A percentile compares a stretch with the other conserved stretches of the same genome.
Conservation (phyloP, 2,888 invertebrate genomes). For the Branchinecta sandiegonensis region DNA sequence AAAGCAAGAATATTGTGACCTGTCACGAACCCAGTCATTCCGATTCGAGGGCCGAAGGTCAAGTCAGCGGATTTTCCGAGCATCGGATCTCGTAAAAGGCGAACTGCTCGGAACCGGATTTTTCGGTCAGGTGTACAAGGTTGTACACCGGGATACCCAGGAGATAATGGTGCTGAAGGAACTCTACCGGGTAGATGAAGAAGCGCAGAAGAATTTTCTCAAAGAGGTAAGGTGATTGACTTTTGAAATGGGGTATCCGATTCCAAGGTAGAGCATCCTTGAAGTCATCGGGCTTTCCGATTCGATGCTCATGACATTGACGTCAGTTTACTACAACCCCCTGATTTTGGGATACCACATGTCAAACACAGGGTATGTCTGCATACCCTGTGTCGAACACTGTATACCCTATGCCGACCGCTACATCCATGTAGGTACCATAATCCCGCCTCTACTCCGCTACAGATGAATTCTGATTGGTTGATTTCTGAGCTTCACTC, state of each 20-base stretch:
- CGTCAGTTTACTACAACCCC: too few species aligned
- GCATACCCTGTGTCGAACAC: too few species aligned
- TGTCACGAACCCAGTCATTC: constrained; percentile 76
- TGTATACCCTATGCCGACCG: too few species aligned
- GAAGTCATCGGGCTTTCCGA: too few species aligned
- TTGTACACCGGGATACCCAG: constrained; percentile 72
- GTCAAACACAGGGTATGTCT: too few species aligned
- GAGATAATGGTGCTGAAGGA: constrained; percentile 94
- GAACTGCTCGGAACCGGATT: constrained; percentile 83
- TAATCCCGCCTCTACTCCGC: too few species aligned
- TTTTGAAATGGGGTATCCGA: not conserved
- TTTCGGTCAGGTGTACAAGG: constrained; percentile 83
- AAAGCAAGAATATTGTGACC: constrained; percentile 44
- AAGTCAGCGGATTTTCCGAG: constrained; percentile 65
- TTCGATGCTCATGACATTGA: too few species aligned
- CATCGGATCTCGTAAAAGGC: constrained; percentile 71
- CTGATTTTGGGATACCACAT: too few species aligned
- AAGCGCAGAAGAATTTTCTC: constrained; percentile 81
- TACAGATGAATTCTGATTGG: too few species aligned
- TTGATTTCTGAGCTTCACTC: too few species aligned
- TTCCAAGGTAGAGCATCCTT: too few species aligned
- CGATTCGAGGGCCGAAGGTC: constrained; percentile 47
- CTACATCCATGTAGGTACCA: too few species aligned
- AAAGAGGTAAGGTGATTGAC: constrained; percentile 52
- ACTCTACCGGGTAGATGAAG: constrained; percentile 79